Evolutionary conservation across 2,113 vertebrate species (phyloP), one percentile per base, ranked within the genome.

Genomic region (Megalops atlanticus): DNA sequence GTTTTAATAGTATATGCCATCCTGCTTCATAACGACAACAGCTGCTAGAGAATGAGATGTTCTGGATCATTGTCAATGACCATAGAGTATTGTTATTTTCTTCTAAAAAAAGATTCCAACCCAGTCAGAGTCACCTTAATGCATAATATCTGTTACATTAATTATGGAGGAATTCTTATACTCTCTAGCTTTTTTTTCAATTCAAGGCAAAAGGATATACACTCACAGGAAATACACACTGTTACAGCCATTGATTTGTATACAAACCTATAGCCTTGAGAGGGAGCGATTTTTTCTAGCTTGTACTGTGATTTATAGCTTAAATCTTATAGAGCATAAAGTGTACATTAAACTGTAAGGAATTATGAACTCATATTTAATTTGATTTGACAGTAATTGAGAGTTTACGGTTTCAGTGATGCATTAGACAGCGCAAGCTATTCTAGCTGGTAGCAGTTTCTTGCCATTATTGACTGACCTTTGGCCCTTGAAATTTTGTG

Each of bases 341-440:
- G 58, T 64, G 58, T 64, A 39, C 70, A 72, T 38, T 72, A 16
- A 72, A 33, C 70, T 38, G 36, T 31, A 64, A 64, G 58, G 58
- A 64, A 31, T 64, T 64, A 64, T 64, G n/a, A 8, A 64, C 58
- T 11, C 11, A n/a, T 24, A 64, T 11, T 64, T 64, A 31, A 31
- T 31, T 64, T 64, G 1, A 64, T 31, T 64, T 31, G 58, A 64
- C 58, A 64, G 21, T 31, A 64, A 64, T 64, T 64, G 58, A 64
- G n/a, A 64, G 58, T 64, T 31, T 31, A 31, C 8, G 31, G 70
- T 72, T 27, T 72, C 36, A 15, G 31, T 3, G 27, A 71, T 72
- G 70, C 33, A 72, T 72, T 24, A 36, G 35, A 39, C 70, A 72
- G 70, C 16, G 12, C 36, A 72, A 38, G 15, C 35, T 11, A 64